Evolutionary conservation across 2,888 invertebrate genomes (phyloP), one percentile per base, ranked within the genome.

Genomic region (Hydroisotoma schaefferi): DNA sequence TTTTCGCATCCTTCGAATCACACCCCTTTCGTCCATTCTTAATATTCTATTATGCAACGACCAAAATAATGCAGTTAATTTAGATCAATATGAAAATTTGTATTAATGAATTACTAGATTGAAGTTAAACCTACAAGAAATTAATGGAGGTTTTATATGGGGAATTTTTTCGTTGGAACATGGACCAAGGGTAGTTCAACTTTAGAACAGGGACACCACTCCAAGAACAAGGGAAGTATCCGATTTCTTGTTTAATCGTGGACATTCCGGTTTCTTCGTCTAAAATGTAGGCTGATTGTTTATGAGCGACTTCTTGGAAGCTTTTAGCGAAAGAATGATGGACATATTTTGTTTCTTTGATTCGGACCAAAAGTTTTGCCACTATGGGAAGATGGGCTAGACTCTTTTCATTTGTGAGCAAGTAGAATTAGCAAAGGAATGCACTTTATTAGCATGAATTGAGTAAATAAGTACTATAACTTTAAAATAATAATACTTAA

Each of bases 181-280:
- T 61, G 2, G 54, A 40, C 68, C 65, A 68, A 10, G 65, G 68
- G 43, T 68, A 68, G 22, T 52, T 53, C 12, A 65, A 26, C 28
- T 59, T 55, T 12, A 53, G 59, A 27, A 68, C 61, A 4, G 63
- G 37, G 5, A 65, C 6, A 20, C 47, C 55, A 1, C 27, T 29
- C 58, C 57, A 65, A 1, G 57, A 27, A 28, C 68, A 65, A 3
- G 68, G 68, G 33, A 65, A 52, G 1, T 61, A 51, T 1, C 52
- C 63, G 1, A 61, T 8, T 23, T 22, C 29, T 43, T 55, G 28
- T 8, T 52, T 27, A 15, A 66, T 37, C 1, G 65, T 33, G 4
- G 46, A 15, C 8, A 63, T 29, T 1, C 59, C 68, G 2, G 65
- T 68, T 44, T 65, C 63, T 37, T 68, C 68, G 48, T 68, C 68